Percentiles rank a stretch among this genome's conserved stretches.
These are phyloP conservation scores for Conistra vaccinii DNA, from an alignment of 2,888 invertebrate species.

Conservation along the genomic window DNA sequence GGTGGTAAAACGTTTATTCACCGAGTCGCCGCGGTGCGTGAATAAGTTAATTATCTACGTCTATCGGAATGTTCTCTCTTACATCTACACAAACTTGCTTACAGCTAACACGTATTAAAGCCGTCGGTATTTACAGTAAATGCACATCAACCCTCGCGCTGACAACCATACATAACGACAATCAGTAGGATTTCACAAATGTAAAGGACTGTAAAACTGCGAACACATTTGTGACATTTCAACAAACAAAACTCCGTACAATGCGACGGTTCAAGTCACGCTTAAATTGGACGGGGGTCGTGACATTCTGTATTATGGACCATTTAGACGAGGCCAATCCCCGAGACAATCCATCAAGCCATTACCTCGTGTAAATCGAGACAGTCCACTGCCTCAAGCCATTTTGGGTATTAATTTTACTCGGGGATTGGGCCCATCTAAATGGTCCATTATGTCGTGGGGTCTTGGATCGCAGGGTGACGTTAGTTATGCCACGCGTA, in stretches of 20 bases:
- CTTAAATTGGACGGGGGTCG: neutral
- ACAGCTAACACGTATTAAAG: slow-evolving; percentile 77
- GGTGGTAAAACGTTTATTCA: slow-evolving; percentile 65
- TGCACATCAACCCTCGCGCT: slow-evolving; percentile 60
- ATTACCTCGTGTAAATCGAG: too few species aligned
- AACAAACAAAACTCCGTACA: neutral
- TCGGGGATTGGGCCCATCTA: too few species aligned
- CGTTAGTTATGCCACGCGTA: neutral
- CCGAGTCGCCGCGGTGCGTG: slow-evolving; percentile 63
- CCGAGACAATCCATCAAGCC: too few species aligned
- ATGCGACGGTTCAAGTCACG: neutral
- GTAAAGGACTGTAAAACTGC: neutral
- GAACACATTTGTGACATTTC: slow-evolving; percentile 1
- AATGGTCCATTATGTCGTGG: too few species aligned
- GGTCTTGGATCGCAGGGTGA: neutral
- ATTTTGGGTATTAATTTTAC: too few species aligned
- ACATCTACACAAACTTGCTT: slow-evolving; percentile 30
- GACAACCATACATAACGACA: neutral
- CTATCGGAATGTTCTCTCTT: slow-evolving; percentile 78
- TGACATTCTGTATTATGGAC: neutral
- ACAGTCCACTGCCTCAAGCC: too few species aligned
- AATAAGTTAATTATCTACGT: slow-evolving; percentile 83
- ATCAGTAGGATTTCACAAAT: slow-evolving; percentile 2
- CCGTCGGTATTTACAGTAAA: slow-evolving; percentile 75
- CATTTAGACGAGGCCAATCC: too few species aligned